Evolutionary conservation across 2,888 invertebrate species (phyloP).

Genomic region (Caradrina kadenii): DNA sequence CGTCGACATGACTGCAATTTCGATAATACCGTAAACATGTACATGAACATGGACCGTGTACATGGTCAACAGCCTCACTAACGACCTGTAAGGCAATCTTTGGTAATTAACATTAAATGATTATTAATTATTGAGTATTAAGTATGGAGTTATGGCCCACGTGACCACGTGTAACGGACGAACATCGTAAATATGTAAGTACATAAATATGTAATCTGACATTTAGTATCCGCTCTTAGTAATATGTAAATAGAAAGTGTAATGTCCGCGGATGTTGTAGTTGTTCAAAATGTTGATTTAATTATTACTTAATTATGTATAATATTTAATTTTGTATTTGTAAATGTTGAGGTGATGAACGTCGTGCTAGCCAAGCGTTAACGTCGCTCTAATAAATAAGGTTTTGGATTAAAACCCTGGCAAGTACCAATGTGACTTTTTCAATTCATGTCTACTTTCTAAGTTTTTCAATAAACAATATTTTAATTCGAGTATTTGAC

Average conservation of each 20-base stretch:
- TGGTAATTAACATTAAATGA: conserved; percentile 1
- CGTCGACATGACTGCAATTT: too few relatives aligned
- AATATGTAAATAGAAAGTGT: conserved; percentile 21
- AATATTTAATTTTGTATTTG: background rate
- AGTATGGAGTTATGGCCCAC: conserved; percentile 7
- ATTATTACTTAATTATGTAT: background rate
- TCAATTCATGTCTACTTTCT: too few relatives aligned
- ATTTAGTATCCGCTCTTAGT: conserved; percentile 35
- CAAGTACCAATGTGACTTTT: too few relatives aligned
- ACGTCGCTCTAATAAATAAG: too few relatives aligned
- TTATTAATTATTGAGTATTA: conserved; percentile 33
- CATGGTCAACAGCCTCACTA: background rate
- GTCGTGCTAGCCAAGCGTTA: too few relatives aligned
- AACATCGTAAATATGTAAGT: conserved; percentile 20
- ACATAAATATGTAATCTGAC: conserved; percentile 35
- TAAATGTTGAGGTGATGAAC: too few relatives aligned
- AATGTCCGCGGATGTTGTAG: conserved; percentile 32
- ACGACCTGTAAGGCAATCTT: background rate
- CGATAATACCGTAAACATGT: too few relatives aligned
- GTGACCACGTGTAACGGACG: conserved; percentile 31
- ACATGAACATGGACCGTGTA: too few relatives aligned
- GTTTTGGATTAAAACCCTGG: too few relatives aligned
- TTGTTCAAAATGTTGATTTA: background rate
- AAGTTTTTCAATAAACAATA: too few relatives aligned
- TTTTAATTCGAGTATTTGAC: too few relatives aligned